These are phyloP conservation scores for Rhimphoctona megacephalus DNA, from an alignment of 2,888 invertebrate species.

Conservation along the genomic window DNA sequence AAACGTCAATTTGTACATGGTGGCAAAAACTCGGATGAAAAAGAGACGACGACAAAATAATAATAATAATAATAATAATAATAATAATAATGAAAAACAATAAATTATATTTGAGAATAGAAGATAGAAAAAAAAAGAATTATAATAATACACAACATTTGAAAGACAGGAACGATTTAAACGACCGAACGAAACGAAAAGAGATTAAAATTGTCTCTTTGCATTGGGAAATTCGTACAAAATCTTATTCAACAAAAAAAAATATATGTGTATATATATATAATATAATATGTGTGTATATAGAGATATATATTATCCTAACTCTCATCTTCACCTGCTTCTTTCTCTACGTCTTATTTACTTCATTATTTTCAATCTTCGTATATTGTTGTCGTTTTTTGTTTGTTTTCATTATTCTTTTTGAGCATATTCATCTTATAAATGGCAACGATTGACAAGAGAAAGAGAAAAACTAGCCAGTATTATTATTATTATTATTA, in stretches of 20 bases:
- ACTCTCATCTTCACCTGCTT: constrained; percentile 30
- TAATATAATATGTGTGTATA: constrained; percentile 16
- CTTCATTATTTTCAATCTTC: constrained; percentile 38
- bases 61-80: constrained; percentile 30
- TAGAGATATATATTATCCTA: constrained; percentile 54
- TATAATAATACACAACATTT: constrained; percentile 40
- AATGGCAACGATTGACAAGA: constrained; percentile 82
- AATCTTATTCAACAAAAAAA: constrained; percentile 19
- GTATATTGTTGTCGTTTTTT: constrained; percentile 16
- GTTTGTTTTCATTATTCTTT: constrained; percentile 33
- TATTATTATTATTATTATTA: constrained; percentile 64
- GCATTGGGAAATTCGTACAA: constrained; percentile 1
- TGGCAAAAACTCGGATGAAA: not conserved
- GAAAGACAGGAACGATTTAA: constrained; percentile 52
- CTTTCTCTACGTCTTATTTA: constrained; percentile 26
- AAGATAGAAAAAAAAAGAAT: constrained; percentile 18
- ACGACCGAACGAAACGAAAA: constrained; percentile 48
- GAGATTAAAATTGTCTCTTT: constrained; percentile 15
- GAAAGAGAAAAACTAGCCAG: constrained; percentile 69
- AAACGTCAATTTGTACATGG: not conserved
- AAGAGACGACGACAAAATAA: not conserved
- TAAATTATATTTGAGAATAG: constrained; percentile 51
- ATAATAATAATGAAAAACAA: constrained; percentile 54
- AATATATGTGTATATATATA: not conserved
- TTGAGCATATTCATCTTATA: constrained; percentile 79